Base-by-base conservation (phyloP, 2,888 invertebrate genomes). In the Ectemnius lituratus region DNA sequence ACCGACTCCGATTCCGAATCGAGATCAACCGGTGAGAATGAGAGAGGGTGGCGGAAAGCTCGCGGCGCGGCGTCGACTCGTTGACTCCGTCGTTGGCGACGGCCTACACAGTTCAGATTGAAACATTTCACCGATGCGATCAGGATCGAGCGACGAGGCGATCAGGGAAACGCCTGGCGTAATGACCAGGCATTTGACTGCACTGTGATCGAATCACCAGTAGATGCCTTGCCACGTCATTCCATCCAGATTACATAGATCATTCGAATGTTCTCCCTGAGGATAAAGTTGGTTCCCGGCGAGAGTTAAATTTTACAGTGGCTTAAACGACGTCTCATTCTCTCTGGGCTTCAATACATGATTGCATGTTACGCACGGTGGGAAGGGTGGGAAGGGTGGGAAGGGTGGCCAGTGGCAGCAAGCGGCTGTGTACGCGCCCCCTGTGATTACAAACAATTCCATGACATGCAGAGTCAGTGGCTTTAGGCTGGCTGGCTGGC, bases 371-470 rank as follows among this genome's bases (percentile, higher is more conserved):
- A 37, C 6, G 8, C 6, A 52, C 16, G 16, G 6, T 2, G 52
- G 5, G 52, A 52, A 52, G 14, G 13, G 52, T n/a, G 52, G 52
- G n/a, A n/a, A n/a, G n/a, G 16, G 6, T 2, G 52, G 5, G 52
- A 52, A 52, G 14, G 13, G 52, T n/a, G 52, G 52, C 14, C 5
- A 16, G 52, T 52, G n/a, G 52, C 14, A 52, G 52, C 52, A 16
- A 52, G 16, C 52, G 52, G 5, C 52, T 16, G 16, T 11, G 74
- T 76, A 74, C 67, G 74, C 74, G 63, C 68, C 64, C 52, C 67
- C 62, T 74, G 73, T 79, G 74, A 71, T 77, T 62, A 59, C 79
- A 65, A 80, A 80, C 81, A 81, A 81, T 81, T 76, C 81, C 70
- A 59, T 80, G 81, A 80, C 79, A 73, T 75, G 70, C 73, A 67